Conservation (phyloP, 30 jellyfish, hydroid and myxozoan genomes). For the Hydractinia echinata region DNA sequence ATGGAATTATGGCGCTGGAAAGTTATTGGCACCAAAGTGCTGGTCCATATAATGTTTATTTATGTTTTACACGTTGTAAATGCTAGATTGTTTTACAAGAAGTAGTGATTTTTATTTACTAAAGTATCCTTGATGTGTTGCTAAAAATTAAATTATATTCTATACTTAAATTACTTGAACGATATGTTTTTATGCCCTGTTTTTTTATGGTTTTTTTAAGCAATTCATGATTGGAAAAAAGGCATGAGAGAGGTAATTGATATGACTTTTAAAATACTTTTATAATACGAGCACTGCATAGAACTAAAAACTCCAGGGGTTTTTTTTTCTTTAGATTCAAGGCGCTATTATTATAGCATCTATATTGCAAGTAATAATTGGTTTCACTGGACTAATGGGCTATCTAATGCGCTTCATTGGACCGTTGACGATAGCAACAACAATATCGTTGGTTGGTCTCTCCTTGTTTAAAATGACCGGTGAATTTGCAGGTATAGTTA, state of each 20-base stretch:
- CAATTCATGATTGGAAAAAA: conserved; percentile 54
- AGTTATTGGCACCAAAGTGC: too few relatives aligned
- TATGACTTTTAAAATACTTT: not conserved
- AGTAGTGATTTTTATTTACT: too few relatives aligned
- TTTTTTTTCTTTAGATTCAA: conserved; percentile 39
- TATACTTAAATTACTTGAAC: not conserved
- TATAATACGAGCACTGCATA: not conserved
- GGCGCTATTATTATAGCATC: conserved; percentile 69
- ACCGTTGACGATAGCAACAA: conserved; percentile 70
- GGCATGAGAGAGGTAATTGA: conserved; percentile 70
- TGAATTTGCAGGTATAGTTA: conserved; percentile 37
- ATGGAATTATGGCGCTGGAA: too few relatives aligned
- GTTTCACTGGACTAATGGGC: conserved; percentile 67
- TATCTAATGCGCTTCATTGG: conserved; percentile 53
- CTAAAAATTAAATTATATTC: not conserved
- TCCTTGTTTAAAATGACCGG: conserved; percentile 51
- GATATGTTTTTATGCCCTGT: not conserved
- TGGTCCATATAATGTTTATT: too few relatives aligned
- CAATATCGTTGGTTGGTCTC: conserved; percentile 64
- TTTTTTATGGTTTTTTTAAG: not conserved
- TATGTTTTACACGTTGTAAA: too few relatives aligned
- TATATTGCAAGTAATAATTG: conserved; percentile 51
- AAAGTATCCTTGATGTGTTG: too few relatives aligned
- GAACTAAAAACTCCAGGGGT: not conserved
- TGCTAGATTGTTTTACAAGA: too few relatives aligned